Evolutionary conservation across 2,797 vertebrate species (phyloP), one percentile per base, ranked within the genome.

Genomic region (Sarcoramphus papa): DNA sequence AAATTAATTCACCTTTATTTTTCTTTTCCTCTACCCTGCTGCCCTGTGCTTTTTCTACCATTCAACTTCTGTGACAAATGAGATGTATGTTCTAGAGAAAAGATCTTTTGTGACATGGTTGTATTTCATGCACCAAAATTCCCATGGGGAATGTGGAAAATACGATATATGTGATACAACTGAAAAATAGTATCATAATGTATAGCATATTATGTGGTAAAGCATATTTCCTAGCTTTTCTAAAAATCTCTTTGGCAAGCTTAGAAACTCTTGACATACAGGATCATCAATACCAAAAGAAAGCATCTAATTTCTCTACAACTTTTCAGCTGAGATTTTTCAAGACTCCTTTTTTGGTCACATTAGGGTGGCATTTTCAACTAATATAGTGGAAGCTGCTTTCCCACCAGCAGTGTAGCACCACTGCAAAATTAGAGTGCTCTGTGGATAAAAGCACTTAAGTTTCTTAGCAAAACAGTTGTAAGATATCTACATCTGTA

Each of bases 141-240:
- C 8, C 69, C 18, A 12, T 22, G 7, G 8, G 9, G 21, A 88
- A 62, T 33, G 21, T 0, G 0, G 30, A 59, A 86, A 84, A 81
- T 50, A 22, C 0, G 0, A 37, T 31, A 28, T 27, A 12, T 56
- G 31, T 28, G 28, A 25, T 69, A 62, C 8, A 54, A 25, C 48
- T 89, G 57, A 74, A 74, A 83, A 89, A 84, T 28, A 6, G 5
- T 59, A 59, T 79, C 31, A 48, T 27, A 53, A 9, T 31, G 3
- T 68, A 50, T 41, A 79, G 16, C 14, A 72, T 23, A 41, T 56
- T 68, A 19, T 33, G 24, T n/a, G 37, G 18, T 40, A 74, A 77
- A 51, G 6, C 9, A 0, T 54, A 16, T 67, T 81, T 73, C 28
- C 28, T 50, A 15, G 35, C 21, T 56, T 83, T 69, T 53, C 28